Evolutionary conservation across 92 coral and sea anemone genomes (phyloP).

Genomic region (Parazoanthus atlanticus): DNA sequence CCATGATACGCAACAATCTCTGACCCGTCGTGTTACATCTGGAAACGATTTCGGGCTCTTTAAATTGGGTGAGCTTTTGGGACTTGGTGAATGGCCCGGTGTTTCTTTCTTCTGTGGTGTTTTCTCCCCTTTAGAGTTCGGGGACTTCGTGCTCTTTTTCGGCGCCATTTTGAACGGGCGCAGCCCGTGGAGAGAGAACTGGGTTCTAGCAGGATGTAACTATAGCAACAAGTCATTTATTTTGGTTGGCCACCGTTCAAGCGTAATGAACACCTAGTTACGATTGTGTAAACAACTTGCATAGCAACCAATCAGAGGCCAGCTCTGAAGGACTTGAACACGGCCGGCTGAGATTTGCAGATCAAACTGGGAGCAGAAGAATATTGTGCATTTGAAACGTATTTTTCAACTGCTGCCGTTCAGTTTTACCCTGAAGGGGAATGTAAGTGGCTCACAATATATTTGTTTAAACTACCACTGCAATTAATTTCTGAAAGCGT

Average conservation of each 20-base stretch:
- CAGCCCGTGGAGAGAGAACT: no score
- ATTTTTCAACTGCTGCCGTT: not conserved
- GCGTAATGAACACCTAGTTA: slow-evolving; percentile 39
- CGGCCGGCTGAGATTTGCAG: not conserved
- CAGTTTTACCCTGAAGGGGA: not conserved
- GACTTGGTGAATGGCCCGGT: slow-evolving; percentile 46
- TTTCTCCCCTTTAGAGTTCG: slow-evolving; percentile 64
- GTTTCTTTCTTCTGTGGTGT: slow-evolving; percentile 58
- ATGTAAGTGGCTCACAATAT: slow-evolving; percentile 4
- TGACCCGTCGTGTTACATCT: slow-evolving; percentile 71
- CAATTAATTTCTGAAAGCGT: no score
- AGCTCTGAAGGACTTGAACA: not conserved
- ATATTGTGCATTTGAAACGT: not conserved
- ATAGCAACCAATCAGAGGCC: slow-evolving; percentile 40
- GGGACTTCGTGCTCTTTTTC: slow-evolving; percentile 47
- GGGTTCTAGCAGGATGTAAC: slow-evolving; percentile 1
- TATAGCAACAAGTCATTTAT: slow-evolving; percentile 19
- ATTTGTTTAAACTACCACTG: not conserved
- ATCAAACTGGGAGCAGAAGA: not conserved
- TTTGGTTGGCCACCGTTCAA: not conserved
- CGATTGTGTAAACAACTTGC: slow-evolving; percentile 23
- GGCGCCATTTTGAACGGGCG: slow-evolving; percentile 68
- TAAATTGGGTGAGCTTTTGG: slow-evolving; percentile 63
- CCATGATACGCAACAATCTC: slow-evolving; percentile 88
- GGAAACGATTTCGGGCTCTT: slow-evolving; percentile 59